Base-by-base conservation (phyloP, 1,140 invertebrate species). In the Drosophila biarmipes region DNA sequence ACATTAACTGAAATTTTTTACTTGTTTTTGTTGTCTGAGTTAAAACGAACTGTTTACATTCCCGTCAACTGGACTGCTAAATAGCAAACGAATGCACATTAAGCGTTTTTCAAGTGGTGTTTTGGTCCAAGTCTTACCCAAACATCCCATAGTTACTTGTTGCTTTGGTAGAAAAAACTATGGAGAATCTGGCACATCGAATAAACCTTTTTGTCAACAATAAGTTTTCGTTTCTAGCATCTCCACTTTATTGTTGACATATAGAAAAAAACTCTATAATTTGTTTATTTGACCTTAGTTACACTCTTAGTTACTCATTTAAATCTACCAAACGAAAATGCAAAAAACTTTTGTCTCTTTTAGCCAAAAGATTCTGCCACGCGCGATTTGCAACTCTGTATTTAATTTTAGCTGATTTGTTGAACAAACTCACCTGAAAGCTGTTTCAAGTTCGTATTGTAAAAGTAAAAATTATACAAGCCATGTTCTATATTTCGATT, bases 1-100 rank as follows among this genome's bases (percentile, higher is more conserved):
- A 10, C 17, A 63, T 38, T 55, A 64, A 73, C 58, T 73, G 49
- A 73, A 74, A 73, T 52, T 75, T 53, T 54, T 52, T 66, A 64
- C 24, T 56, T 52, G 34, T 38, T 57, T 34, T 57, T 43, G 38
- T 71, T 52, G 34, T 31, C 27, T 64, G 63, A 67, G 45, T 51
- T 52, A 52, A 71, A 43, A 72, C 46, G 46, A 58, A 51, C 38
- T 66, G 40, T 57, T 46, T 12, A 45, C 35, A 19, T 24, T 51
- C 15, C 48, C 5, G 35, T 38, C 37, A 42, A 53, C 37, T 34
- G 5, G 24, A 24, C 21, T 24, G 21, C 5, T 6, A 24, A 53
- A 53, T 8, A 19, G 8, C 14, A 38, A 37, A 6, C 8, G 11
- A 24, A 38, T 37, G 24, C 35, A 40, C 15, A 57, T 61, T 61